Percentiles rank a stretch among this genome's conserved stretches.
Conservation (phyloP, 2,888 invertebrate genomes). For the Apamea crenata region DNA sequence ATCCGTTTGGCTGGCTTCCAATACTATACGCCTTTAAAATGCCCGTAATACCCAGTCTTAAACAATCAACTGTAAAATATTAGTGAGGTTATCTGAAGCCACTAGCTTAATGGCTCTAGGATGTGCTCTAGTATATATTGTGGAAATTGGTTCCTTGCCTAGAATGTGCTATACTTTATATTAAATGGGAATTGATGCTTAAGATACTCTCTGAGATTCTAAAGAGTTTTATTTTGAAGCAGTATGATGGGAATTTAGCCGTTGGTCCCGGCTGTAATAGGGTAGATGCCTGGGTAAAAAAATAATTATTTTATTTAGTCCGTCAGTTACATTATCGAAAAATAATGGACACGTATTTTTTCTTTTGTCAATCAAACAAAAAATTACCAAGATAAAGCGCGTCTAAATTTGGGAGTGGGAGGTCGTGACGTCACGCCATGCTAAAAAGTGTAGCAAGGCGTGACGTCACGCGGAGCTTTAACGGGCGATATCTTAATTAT, state of each 20-base stretch:
- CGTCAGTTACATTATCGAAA: no score
- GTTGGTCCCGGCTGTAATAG: no score
- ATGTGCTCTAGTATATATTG: constrained; percentile 2
- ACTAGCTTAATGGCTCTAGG: constrained; percentile 32
- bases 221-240: background rate
- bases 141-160: background rate
- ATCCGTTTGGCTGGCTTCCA: constrained; percentile 60
- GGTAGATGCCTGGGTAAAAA: no score
- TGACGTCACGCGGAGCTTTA: no score
- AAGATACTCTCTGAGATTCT: background rate
- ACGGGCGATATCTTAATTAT: no score
- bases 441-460: no score
- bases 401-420: no score
- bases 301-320: no score
- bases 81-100: constrained; percentile 39
- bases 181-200: background rate
- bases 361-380: no score
- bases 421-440: no score
- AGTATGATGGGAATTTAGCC: background rate
- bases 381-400: no score
- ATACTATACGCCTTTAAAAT: constrained; percentile 58
- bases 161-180: background rate
- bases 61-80: constrained; percentile 58
- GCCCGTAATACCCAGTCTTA: constrained; percentile 55
- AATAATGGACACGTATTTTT: no score